Evolutionary conservation across 2,888 invertebrate species (phyloP), one percentile per base, ranked within the genome.

Genomic region (Perizoma flavofasciatum): DNA sequence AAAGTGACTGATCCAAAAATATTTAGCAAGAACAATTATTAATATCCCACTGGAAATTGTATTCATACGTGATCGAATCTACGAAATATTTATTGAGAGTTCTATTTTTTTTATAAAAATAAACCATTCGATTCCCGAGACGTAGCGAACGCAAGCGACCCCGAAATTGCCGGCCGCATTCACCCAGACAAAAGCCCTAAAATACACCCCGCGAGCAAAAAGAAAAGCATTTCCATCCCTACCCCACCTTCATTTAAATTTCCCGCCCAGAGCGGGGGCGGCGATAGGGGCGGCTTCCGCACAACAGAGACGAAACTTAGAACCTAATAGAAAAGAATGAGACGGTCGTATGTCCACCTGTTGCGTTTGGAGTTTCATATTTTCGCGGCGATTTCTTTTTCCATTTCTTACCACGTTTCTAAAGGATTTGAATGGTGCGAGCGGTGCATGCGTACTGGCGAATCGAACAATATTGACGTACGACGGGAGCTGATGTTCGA

Each of bases 181-280:
- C 91, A 91, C 87, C 87, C 90, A 90, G 88, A 91, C 91, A 92
- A 90, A 89, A 90, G 89, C 88, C 81, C 89, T 88, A 86, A 88
- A 89, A 86, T 86, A 85, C 85, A 86, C 89, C 89, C 88, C 82
- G 84, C 81, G 84, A 87, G 86, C 85, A 90, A 90, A 91, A 92
- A 89, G 89, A 92, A 92, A 92, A 88, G 85, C 88, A 85, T 88
- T 88, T 88, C 83, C 88, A 86, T 86, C 82, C 85, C 86, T 81
- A 83, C 89, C 89, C 89, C 86, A 85, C 86, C 88, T 85, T 87
- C 84, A 85, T 89, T 88, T 85, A 85, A 87, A 88, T 91, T 92
- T 91, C 89, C 91, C 91, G 89, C 89, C 88, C 83, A 82, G 77
- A 79, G 84, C 81, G 85, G 83, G 89, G 91, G 89, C 88, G 90